These are phyloP conservation scores for Embiotoca jacksoni DNA, from an alignment of 2,113 vertebrate genomes.

Conservation along the genomic window DNA sequence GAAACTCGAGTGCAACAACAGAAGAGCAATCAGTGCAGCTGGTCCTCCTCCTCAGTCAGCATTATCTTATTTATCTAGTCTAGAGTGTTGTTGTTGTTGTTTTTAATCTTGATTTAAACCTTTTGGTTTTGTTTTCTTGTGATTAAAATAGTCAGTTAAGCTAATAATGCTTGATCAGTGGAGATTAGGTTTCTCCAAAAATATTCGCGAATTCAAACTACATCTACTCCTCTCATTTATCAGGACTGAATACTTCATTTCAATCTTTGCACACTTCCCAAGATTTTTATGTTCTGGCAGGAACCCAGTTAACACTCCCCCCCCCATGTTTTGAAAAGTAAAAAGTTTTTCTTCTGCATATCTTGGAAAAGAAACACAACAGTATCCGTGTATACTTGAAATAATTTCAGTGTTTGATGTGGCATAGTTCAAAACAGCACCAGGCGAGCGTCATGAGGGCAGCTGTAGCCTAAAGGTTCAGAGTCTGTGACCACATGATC, in stretches of 20 bases:
- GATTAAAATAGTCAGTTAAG: neutral
- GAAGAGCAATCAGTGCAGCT: constrained; percentile 31
- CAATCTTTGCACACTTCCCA: neutral
- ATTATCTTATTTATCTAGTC: neutral
- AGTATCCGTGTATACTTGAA: constrained; percentile 18
- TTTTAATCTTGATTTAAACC: neutral
- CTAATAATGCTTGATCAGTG: neutral
- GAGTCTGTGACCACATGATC: constrained; percentile 55
- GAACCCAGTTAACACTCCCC: constrained; percentile 2
- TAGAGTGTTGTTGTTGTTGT: too few species aligned
- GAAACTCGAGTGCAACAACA: constrained; percentile 42
- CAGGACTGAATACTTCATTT: neutral
- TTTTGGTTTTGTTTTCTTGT: constrained; percentile 16
- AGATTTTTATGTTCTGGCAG: neutral
- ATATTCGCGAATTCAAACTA: constrained; percentile 33
- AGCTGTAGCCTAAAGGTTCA: constrained; percentile 63
- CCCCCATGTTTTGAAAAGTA: constrained; percentile 30
- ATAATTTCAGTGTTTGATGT: constrained; percentile 34
- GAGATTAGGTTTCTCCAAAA: constrained; percentile 1
- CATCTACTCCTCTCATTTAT: constrained; percentile 11
- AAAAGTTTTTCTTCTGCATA: constrained; percentile 51
- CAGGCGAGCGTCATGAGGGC: constrained; percentile 64
- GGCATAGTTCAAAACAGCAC: constrained; percentile 77
- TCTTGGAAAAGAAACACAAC: constrained; percentile 7
- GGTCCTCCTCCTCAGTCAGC: neutral